A percentile compares a stretch with the other conserved stretches of the same genome.
These are phyloP conservation scores for Spea multiplicata DNA, from an alignment of 2,113 vertebrate genomes.

Conservation along the genomic window DNA sequence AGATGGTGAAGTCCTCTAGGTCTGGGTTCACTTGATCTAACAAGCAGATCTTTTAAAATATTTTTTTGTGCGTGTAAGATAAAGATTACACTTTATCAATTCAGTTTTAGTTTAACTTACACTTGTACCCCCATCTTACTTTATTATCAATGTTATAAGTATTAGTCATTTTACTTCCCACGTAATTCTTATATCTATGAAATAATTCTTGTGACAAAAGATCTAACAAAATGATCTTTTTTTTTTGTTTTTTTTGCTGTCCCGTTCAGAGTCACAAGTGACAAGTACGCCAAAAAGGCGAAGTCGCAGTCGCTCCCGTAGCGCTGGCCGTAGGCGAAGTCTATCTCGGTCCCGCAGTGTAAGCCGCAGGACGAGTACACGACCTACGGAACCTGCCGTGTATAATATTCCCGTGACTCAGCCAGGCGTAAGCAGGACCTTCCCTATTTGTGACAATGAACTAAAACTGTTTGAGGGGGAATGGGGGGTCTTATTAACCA, in stretches of 20 bases:
- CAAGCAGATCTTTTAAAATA: no score
- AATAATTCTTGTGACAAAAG: no score
- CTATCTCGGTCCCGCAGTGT: slow-evolving; percentile 11
- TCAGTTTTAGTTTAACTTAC: no score
- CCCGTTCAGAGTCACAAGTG: background rate
- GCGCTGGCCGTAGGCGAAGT: slow-evolving; percentile 11
- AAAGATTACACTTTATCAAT: no score
- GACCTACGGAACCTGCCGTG: background rate
- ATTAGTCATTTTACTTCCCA: no score
- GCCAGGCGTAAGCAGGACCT: slow-evolving; percentile 11
- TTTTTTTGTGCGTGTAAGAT: no score
- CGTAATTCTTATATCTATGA: no score
- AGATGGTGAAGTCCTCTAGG: no score
- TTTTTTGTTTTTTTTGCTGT: background rate
- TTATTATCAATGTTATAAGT: background rate
- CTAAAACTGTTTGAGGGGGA: background rate
- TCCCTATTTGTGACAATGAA: background rate
- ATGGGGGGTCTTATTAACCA: background rate
- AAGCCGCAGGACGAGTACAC: background rate
- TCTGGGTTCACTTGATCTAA: background rate
- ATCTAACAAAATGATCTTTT: background rate
- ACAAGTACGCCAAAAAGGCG: slow-evolving; percentile 33
- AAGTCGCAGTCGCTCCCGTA: background rate
- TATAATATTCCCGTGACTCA: slow-evolving; percentile 27
- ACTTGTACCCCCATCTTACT: no score